Evolutionary conservation across 2,888 invertebrate genomes (phyloP).

Genomic region (Eretmocerus hayati): DNA sequence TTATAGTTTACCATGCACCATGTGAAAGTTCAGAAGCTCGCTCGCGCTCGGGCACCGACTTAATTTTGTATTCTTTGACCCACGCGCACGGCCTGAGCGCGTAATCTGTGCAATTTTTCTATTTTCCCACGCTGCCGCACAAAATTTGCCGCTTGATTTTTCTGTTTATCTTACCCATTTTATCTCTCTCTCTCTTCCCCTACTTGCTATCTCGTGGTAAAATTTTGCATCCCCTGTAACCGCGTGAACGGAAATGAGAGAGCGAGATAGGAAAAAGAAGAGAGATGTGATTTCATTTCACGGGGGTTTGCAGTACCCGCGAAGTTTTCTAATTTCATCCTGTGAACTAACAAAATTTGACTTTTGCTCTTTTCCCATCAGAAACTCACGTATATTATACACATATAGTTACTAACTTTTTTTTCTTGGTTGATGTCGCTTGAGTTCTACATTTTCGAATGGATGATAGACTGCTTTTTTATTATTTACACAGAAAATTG

Average conservation of each 20-base stretch:
- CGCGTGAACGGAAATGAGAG: background rate
- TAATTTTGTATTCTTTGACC: background rate
- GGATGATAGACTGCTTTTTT: too few relatives aligned
- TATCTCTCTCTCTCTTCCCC: background rate
- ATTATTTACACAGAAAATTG: too few relatives aligned
- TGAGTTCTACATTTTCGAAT: too few relatives aligned
- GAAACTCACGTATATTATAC: too few relatives aligned
- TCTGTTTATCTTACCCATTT: background rate
- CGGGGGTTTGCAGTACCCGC: background rate
- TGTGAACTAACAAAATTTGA: slow-evolving; percentile 12
- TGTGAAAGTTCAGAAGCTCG: too few relatives aligned
- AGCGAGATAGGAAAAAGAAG: background rate
- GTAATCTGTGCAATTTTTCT: background rate
- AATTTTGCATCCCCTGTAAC: background rate
- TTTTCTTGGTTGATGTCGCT: too few relatives aligned
- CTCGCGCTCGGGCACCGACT: too few relatives aligned
- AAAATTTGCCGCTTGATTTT: background rate
- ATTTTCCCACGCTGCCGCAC: background rate
- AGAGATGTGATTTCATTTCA: slow-evolving; percentile 9
- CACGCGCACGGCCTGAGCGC: background rate
- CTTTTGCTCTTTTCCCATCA: background rate
- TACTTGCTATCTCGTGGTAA: too few relatives aligned
- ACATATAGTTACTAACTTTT: too few relatives aligned
- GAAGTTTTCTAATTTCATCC: slow-evolving; percentile 13
- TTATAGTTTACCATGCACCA: too few relatives aligned